Conservation (phyloP, 2,797 vertebrate species). For the Botia kubotai region DNA sequence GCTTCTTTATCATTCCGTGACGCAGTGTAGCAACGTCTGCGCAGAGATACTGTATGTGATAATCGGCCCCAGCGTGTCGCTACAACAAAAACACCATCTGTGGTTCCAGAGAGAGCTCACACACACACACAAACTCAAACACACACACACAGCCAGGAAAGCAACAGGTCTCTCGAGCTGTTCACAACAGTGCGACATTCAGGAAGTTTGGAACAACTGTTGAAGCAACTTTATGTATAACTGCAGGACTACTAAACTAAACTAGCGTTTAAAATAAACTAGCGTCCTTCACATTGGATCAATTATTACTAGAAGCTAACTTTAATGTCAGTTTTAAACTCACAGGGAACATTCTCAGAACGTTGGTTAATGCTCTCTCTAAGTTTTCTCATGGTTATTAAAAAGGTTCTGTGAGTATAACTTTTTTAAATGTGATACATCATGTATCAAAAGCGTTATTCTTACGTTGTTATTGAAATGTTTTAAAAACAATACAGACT, state of each 20-base stretch:
- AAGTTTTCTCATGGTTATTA: too few species aligned
- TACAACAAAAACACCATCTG: conserved; percentile 63
- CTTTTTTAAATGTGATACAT: too few species aligned
- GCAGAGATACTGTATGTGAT: conserved; percentile 56
- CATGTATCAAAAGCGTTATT: too few species aligned
- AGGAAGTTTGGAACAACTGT: conserved; percentile 8
- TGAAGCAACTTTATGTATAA: neutral
- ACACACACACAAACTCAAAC: neutral
- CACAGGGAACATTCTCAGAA: too few species aligned
- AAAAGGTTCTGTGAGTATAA: too few species aligned
- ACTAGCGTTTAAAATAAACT: too few species aligned
- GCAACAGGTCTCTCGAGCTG: conserved; percentile 28
- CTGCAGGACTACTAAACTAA: neutral
- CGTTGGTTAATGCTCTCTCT: too few species aligned
- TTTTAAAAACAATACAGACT: too few species aligned
- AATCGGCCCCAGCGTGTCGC: conserved; percentile 54
- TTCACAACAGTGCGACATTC: neutral
- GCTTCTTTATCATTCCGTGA: conserved; percentile 50
- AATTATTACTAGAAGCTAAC: too few species aligned
- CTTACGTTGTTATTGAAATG: too few species aligned
- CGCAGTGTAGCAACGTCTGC: conserved; percentile 39
- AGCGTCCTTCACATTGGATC: too few species aligned
- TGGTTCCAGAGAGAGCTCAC: conserved; percentile 29
- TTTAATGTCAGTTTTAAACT: too few species aligned
- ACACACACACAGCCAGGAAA: neutral